Evolutionary conservation across 2,797 vertebrate genomes (phyloP).

Genomic region (Chaenodraco wilsoni): DNA sequence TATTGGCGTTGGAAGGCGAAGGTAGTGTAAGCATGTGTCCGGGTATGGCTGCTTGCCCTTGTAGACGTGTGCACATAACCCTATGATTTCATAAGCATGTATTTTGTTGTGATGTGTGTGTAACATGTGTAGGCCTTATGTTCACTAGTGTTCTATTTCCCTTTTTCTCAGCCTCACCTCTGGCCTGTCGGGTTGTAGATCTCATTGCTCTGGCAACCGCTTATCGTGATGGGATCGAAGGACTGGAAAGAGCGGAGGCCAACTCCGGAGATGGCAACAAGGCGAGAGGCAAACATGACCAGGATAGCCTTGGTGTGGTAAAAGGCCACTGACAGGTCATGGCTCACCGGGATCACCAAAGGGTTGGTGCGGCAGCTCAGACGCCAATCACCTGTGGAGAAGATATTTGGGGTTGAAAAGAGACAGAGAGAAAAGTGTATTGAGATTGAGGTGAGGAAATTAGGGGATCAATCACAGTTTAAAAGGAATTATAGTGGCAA

Average conservation of each 20-base stretch:
- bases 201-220: conserved; percentile 96
- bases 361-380: conserved; percentile 98
- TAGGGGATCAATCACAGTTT: neutral
- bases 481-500: neutral
- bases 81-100: conserved; percentile 4
- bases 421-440: conserved; percentile 22
- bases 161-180: conserved; percentile 86
- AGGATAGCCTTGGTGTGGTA: conserved; percentile 95
- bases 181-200: conserved; percentile 96
- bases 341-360: conserved; percentile 96
- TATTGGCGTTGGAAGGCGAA: neutral
- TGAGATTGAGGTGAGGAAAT: neutral
- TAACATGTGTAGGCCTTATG: conserved; percentile 15
- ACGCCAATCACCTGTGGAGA: conserved; percentile 89
- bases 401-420: neutral
- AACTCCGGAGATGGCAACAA: conserved; percentile 96
- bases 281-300: conserved; percentile 91
- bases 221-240: conserved; percentile 98
- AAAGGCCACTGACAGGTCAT: conserved; percentile 96
- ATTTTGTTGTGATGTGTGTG: conserved; percentile 11
- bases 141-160: conserved; percentile 7
- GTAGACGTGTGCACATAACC: neutral
- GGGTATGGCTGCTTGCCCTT: neutral
- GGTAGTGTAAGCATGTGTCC: neutral
- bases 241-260: conserved; percentile 97